A percentile compares a stretch with the other conserved stretches of the same genome.
These are phyloP conservation scores for Leiothrix lutea DNA, from an alignment of 2,113 vertebrate genomes.

Conservation along the genomic window DNA sequence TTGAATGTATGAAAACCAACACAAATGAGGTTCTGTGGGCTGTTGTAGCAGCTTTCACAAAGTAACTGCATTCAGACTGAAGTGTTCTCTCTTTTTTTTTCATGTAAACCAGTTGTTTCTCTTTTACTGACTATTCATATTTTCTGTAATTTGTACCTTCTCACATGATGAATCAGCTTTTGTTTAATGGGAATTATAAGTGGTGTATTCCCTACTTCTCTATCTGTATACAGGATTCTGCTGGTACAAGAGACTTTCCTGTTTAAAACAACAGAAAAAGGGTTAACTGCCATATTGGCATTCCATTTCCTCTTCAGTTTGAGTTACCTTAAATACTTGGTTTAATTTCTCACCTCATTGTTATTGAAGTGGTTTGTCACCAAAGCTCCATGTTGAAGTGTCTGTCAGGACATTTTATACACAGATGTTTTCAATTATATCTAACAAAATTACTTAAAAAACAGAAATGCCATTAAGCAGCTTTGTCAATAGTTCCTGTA, in stretches of 20 bases:
- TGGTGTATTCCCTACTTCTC: conserved; percentile 53
- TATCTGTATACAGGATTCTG: conserved; percentile 67
- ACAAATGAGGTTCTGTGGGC: conserved; percentile 93
- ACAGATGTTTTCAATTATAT: conserved; percentile 62
- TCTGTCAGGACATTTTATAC: conserved; percentile 72
- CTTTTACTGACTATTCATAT: conserved; percentile 68
- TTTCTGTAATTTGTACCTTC: conserved; percentile 74
- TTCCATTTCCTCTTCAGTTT: conserved; percentile 57
- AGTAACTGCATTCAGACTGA: conserved; percentile 75
- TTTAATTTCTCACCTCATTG: conserved; percentile 16
- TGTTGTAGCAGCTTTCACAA: conserved; percentile 93
- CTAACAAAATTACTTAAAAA: conserved; percentile 70
- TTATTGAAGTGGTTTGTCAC: conserved; percentile 63
- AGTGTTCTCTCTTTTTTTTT: conserved; percentile 44
- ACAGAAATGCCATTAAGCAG: conserved; percentile 46
- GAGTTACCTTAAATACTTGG: conserved; percentile 24
- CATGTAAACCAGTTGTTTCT: conserved; percentile 65
- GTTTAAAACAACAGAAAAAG: conserved; percentile 44
- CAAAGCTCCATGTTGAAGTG: conserved; percentile 68
- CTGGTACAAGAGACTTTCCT: conserved; percentile 75
- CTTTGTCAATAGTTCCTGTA: conserved; percentile 52
- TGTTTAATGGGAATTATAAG: conserved; percentile 67
- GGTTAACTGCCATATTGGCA: conserved; percentile 76
- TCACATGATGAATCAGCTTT: conserved; percentile 59
- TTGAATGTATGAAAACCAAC: conserved; percentile 88